Percentiles rank a stretch among this genome's conserved stretches.
Conservation (phyloP, 2,797 vertebrate genomes). For the Chrosomus eos region DNA sequence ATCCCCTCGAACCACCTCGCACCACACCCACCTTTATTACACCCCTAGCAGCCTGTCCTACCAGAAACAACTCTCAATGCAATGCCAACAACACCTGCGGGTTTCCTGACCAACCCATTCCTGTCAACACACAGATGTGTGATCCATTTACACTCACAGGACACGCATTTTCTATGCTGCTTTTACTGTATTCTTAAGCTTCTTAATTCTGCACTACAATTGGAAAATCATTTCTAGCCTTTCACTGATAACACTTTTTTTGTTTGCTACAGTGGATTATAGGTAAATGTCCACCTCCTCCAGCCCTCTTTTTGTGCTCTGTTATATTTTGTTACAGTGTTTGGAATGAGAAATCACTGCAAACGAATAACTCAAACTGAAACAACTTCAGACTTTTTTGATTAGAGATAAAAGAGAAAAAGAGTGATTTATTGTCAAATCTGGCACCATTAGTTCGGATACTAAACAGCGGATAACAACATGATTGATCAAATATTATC, state of each 20-base stretch:
- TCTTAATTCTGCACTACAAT: background rate
- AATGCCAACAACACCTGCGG: constrained; percentile 40
- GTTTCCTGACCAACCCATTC: constrained; percentile 41
- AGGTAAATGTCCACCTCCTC: background rate
- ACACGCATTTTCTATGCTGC: background rate
- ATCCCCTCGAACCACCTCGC: constrained; percentile 42
- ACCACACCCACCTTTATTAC: constrained; percentile 9
- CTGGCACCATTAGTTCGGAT: too few relatives aligned
- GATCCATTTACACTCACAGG: constrained; percentile 21
- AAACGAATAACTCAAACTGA: background rate
- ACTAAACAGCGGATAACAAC: too few relatives aligned
- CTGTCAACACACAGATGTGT: constrained; percentile 33
- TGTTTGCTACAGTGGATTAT: too few relatives aligned
- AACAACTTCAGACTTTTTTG: background rate
- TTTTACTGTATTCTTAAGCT: background rate
- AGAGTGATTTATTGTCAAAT: too few relatives aligned
- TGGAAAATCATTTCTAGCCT: too few relatives aligned
- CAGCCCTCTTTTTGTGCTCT: background rate
- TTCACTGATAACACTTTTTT: too few relatives aligned
- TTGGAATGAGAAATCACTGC: background rate
- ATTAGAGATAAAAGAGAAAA: too few relatives aligned
- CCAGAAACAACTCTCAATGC: constrained; percentile 40
- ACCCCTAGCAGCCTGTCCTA: constrained; percentile 1
- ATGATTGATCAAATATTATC: too few relatives aligned
- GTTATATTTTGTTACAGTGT: background rate